Evolutionary conservation across 2,797 vertebrate species (phyloP), one percentile per base, ranked within the genome.

Genomic region (Aplochiton taeniatus): DNA sequence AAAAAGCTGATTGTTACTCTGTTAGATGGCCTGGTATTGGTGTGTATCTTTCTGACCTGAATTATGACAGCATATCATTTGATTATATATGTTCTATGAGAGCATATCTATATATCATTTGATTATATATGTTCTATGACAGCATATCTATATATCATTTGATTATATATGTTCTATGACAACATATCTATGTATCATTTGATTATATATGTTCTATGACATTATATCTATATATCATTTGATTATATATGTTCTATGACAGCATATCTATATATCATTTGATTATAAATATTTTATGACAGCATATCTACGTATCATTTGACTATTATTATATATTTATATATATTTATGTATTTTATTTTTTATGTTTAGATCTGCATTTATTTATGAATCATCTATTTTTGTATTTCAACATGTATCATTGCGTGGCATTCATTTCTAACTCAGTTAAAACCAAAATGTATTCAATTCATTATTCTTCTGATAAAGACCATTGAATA

Each of bases 371-470:
- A 61, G 47, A 72, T 76, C 84, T 83, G 56, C 58, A 51, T 53
- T 70, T 65, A 54, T 76, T 82, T 87, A 77, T 13, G 83, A 76
- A 88, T 86, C 86, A 88, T 85, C 70, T 89, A 90, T 90, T 90
- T 90, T 88, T 90, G 68, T 90, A 90, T 84, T 79, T 78, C 69
- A 55, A 83, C 66, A 78, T 81, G 51, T 73, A 65, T 74, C 58
- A 63, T 66, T 31, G 48, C 19, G 1, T 68, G 58, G 16, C 16
- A 51, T 50, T 48, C 18, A 53, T 13, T 73, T 60, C 75, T 1
- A 0, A 43, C 73, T 63, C 47, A 44, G 46, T 73, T 63, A 16
- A 42, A 47, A 44, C 11, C 65, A 54, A 65, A 18, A 17, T 77
- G 79, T 69, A 13, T 43, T 67, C 49, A 9, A 12, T 74, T 41